A percentile compares a stretch with the other conserved stretches of the same genome.
Evolutionary conservation across 1,140 invertebrate genomes (phyloP).

Genomic region (Cydia strobilella): DNA sequence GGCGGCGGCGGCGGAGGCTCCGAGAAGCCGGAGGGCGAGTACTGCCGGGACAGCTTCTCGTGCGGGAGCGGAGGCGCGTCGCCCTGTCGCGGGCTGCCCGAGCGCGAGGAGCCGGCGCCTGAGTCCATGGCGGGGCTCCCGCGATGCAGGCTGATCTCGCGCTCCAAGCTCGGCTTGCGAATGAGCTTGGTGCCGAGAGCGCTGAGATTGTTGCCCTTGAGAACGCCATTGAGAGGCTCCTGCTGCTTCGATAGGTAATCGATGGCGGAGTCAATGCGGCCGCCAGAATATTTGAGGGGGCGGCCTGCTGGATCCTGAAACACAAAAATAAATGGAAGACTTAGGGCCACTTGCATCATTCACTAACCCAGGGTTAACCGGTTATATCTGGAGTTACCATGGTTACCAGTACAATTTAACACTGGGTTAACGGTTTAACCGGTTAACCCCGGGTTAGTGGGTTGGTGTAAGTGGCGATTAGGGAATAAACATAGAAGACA

Average conservation of each 20-base stretch:
- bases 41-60: slow-evolving; percentile 81
- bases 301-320: slow-evolving; percentile 84
- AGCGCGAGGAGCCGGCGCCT: slow-evolving; percentile 91
- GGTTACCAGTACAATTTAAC: too few species aligned
- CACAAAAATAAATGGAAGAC: slow-evolving; percentile 24
- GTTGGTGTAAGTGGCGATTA: too few species aligned
- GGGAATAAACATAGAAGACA: slow-evolving; percentile 12
- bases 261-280: slow-evolving; percentile 85
- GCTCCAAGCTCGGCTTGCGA: slow-evolving; percentile 92
- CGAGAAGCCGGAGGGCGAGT: slow-evolving; percentile 85
- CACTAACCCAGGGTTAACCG: too few species aligned
- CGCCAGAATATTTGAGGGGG: slow-evolving; percentile 85
- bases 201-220: slow-evolving; percentile 80
- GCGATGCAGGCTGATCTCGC: slow-evolving; percentile 86
- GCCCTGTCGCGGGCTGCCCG: slow-evolving; percentile 89
- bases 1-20: slow-evolving; percentile 88
- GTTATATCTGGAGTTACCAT: too few species aligned
- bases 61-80: slow-evolving; percentile 77
- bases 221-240: slow-evolving; percentile 80
- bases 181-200: slow-evolving; percentile 88
- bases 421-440: too few species aligned
- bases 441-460: too few species aligned
- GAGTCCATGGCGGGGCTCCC: slow-evolving; percentile 93
- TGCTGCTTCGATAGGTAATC: slow-evolving; percentile 86
- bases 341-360: too few species aligned